Conservation (phyloP, 2,888 invertebrate species). For the Torymus auratus region DNA sequence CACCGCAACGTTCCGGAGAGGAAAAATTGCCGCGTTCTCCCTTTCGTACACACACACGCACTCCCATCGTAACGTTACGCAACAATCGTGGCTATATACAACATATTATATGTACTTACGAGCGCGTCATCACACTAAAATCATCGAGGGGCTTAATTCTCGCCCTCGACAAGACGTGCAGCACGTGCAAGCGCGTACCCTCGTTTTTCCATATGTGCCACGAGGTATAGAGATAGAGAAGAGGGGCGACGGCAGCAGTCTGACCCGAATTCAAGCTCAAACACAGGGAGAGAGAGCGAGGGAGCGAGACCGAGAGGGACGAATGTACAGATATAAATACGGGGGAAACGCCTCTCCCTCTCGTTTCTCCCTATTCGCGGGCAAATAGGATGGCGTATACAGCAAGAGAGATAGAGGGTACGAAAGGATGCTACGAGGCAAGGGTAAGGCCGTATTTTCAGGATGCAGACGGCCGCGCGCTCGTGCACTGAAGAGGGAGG, state of each 20-base stretch:
- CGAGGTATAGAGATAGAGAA: neutral
- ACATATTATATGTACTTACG: too few species aligned
- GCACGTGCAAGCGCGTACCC: neutral
- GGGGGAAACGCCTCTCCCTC: neutral
- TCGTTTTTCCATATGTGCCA: constrained; percentile 26
- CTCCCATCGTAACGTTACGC: too few species aligned
- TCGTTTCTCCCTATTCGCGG: constrained; percentile 4
- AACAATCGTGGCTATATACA: too few species aligned
- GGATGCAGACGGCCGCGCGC: constrained; percentile 4
- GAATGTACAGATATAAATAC: constrained; percentile 30
- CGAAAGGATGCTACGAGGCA: neutral
- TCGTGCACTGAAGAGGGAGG: neutral
- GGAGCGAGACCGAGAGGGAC: neutral
- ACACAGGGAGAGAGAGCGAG: neutral
- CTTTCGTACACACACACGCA: too few species aligned
- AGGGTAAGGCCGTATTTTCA: constrained; percentile 25
- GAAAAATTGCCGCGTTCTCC: too few species aligned
- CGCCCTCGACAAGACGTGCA: neutral
- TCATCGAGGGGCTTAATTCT: too few species aligned
- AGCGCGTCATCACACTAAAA: too few species aligned
- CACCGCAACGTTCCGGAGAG: too few species aligned
- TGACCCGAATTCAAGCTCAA: constrained; percentile 41
- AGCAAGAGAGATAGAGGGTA: neutral
- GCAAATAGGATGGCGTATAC: constrained; percentile 3
- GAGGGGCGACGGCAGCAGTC: neutral